Percentiles rank a stretch among this genome's conserved stretches.
Conservation (phyloP, 2,888 invertebrate species). For the Apoda limacodes region DNA sequence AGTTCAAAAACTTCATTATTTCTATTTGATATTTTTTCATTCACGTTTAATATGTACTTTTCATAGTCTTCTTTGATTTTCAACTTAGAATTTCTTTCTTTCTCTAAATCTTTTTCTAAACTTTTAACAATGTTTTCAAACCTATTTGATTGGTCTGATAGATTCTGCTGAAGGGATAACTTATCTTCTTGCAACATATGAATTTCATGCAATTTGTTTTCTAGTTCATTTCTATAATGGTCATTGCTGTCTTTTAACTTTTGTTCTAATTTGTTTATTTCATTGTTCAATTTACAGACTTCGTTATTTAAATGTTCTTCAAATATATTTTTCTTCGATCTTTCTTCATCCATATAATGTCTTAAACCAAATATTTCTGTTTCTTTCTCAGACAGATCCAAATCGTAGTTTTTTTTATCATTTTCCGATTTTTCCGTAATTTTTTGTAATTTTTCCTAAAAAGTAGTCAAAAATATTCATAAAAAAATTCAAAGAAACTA, state of each 20-base stretch:
- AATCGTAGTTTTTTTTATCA: slow-evolving; percentile 30
- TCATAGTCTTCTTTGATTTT: slow-evolving; percentile 46
- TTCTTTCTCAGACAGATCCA: slow-evolving; percentile 36
- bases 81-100: slow-evolving; percentile 36
- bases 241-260: slow-evolving; percentile 37
- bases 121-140: slow-evolving; percentile 33
- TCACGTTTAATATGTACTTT: slow-evolving; percentile 44
- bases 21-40: slow-evolving; percentile 50
- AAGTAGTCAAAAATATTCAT: slow-evolving; percentile 12
- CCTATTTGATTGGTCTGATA: slow-evolving; percentile 43
- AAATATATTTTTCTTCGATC: slow-evolving; percentile 39
- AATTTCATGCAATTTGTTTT: slow-evolving; percentile 43
- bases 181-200: slow-evolving; percentile 51
- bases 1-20: slow-evolving; percentile 54
- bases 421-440: slow-evolving; percentile 28
- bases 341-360: slow-evolving; percentile 47
- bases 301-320: slow-evolving; percentile 35
- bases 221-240: slow-evolving; percentile 31
- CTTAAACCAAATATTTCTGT: slow-evolving; percentile 39
- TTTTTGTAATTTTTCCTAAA: slow-evolving; percentile 25
- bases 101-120: slow-evolving; percentile 34
- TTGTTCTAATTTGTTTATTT: slow-evolving; percentile 47
- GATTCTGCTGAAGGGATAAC: slow-evolving; percentile 37
- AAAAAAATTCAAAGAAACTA: no score
- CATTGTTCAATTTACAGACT: slow-evolving; percentile 42